Conservation (phyloP, 2,888 invertebrate species). For the Phalera bucephala region DNA sequence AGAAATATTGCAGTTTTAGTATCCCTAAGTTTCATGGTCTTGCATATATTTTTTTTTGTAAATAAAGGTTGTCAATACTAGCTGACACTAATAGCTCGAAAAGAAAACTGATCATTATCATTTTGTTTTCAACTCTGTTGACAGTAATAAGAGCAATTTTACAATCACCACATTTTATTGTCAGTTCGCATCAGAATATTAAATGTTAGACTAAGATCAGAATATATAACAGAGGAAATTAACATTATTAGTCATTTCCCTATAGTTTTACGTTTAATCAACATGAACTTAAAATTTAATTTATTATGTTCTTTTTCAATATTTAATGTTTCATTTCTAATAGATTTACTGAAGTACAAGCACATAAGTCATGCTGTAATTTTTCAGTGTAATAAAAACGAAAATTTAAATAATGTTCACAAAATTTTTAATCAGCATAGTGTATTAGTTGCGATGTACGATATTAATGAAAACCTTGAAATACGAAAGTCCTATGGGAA, state of each 20-base stretch:
- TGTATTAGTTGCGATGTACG: conserved; percentile 31
- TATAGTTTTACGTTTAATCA: not conserved
- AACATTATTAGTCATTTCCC: too few species aligned
- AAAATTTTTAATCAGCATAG: conserved; percentile 42
- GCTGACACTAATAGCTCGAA: not conserved
- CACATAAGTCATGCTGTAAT: conserved; percentile 47
- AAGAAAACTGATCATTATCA: conserved; percentile 4
- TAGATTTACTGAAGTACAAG: conserved; percentile 56
- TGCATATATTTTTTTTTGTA: too few species aligned
- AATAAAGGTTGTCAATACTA: too few species aligned
- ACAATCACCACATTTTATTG: conserved; percentile 45
- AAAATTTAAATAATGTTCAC: conserved; percentile 31
- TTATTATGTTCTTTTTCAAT: conserved; percentile 18
- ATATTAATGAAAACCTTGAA: conserved; percentile 12
- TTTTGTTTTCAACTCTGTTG: conserved; percentile 37
- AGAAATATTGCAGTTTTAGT: not conserved
- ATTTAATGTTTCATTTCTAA: conserved; percentile 34
- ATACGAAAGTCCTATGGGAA: conserved; percentile 29
- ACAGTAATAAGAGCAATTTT: conserved; percentile 46
- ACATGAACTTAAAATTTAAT: conserved; percentile 22
- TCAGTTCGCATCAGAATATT: conserved; percentile 22
- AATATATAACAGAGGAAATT: not conserved
- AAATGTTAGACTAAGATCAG: not conserved
- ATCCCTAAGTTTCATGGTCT: not conserved
- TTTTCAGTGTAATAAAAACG: conserved; percentile 44